These are phyloP conservation scores for Ardeotis arabs DNA, from an alignment of 2,113 vertebrate genomes.

Conservation along the genomic window DNA sequence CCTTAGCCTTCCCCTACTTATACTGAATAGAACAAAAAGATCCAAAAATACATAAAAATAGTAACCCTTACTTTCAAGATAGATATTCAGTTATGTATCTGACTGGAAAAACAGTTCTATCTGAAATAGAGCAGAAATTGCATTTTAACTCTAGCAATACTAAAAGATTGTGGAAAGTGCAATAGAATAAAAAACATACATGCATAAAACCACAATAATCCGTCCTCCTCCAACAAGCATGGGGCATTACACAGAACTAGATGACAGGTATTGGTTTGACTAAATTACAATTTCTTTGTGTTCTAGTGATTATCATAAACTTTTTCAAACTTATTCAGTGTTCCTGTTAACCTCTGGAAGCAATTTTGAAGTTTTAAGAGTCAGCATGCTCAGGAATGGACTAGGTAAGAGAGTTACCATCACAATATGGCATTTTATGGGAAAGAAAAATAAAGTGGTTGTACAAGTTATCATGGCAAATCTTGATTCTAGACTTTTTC, in stretches of 20 bases:
- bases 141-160: not conserved
- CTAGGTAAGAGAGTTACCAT: not conserved
- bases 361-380: not conserved
- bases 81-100: not conserved
- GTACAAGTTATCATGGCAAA: not conserved
- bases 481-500: not conserved
- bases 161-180: not conserved
- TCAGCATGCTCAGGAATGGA: not conserved
- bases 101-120: not conserved
- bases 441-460: not conserved
- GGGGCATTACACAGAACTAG: not conserved
- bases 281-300: not conserved
- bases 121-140: not conserved
- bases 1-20: not conserved
- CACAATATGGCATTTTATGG: not conserved
- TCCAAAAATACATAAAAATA: not conserved
- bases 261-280: not conserved
- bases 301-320: not conserved
- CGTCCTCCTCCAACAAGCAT: fast-evolving
- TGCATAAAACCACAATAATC: not conserved
- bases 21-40: not conserved
- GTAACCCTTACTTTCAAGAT: not conserved
- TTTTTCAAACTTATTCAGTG: not conserved
- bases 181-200: not conserved
- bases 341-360: not conserved